A percentile compares a stretch with the other conserved stretches of the same genome.
phyloP scores from a whole-genome alignment of 2,888 invertebrate species.

The Junonia oenone region DNA sequence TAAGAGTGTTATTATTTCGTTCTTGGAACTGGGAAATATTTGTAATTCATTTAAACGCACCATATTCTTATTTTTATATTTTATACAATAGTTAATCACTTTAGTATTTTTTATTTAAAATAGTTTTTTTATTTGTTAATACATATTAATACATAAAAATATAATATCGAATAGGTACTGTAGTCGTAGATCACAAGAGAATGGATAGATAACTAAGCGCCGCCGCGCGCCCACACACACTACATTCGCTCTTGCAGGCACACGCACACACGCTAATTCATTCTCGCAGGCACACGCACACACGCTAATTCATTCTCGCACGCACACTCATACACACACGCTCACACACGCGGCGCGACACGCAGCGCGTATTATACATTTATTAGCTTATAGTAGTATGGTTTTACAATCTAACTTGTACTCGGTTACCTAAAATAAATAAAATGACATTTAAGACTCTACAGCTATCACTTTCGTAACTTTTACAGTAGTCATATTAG shows the following conservation, averaged over 20 bases:
- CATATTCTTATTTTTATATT: slow-evolving; percentile 31
- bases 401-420: slow-evolving; percentile 56
- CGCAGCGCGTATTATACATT: slow-evolving; percentile 17
- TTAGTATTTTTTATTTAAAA: slow-evolving; percentile 36
- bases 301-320: background rate
- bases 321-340: slow-evolving; percentile 22
- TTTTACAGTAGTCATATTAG: slow-evolving; percentile 26
- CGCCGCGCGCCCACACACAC: slow-evolving; percentile 25
- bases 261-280: slow-evolving; percentile 19
- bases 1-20: slow-evolving; percentile 59
- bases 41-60: slow-evolving; percentile 40
- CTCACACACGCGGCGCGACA: slow-evolving; percentile 19
- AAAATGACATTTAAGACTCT: slow-evolving; percentile 36
- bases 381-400: background rate
- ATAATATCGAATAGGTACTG: slow-evolving; percentile 28
- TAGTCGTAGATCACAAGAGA: slow-evolving; percentile 31
- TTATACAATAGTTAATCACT: slow-evolving; percentile 30
- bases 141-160: slow-evolving; percentile 22
- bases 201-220: slow-evolving; percentile 8
- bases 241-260: too few relatives aligned
- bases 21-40: slow-evolving; percentile 62
- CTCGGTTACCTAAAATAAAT: slow-evolving; percentile 65
- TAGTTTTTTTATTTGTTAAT: slow-evolving; percentile 23
- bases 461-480: slow-evolving; percentile 39
- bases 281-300: slow-evolving; percentile 15